A percentile compares a stretch with the other conserved stretches of the same genome.
Evolutionary conservation across 1,140 invertebrate species (phyloP).

Genomic region (Yoshiicerus persimilis): DNA sequence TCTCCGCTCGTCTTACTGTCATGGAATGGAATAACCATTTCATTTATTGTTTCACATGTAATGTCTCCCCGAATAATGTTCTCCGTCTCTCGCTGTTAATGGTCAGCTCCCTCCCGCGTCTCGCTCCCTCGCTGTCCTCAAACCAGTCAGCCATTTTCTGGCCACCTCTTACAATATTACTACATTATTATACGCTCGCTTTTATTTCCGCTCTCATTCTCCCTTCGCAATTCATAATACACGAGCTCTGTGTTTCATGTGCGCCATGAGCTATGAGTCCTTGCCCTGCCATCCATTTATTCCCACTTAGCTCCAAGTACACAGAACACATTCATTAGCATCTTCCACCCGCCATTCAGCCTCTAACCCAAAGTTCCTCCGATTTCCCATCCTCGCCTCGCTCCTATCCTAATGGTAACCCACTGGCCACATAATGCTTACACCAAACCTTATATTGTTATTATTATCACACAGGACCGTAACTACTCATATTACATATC

Average conservation of each 20-base stretch:
- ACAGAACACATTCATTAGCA: not conserved
- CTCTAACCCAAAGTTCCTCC: not conserved
- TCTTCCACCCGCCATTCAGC: not conserved
- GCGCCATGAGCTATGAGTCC: not conserved
- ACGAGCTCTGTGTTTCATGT: not conserved
- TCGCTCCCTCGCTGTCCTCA: not conserved
- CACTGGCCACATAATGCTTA: not conserved
- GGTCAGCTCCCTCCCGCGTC: not conserved
- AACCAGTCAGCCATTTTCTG: not conserved
- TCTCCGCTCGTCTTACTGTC: not conserved
- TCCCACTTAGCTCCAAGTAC: not conserved
- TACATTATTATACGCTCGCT: not conserved
- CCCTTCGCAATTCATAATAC: not conserved
- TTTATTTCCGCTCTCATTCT: not conserved
- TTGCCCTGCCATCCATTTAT: not conserved
- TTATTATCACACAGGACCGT: too few species aligned
- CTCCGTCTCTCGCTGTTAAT: not conserved
- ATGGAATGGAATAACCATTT: too few species aligned
- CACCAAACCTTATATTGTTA: too few species aligned
- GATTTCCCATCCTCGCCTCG: not conserved
- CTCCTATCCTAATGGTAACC: not conserved
- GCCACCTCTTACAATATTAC: too few species aligned
- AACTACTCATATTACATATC: too few species aligned
- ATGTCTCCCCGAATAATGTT: not conserved
- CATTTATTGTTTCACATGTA: slow-evolving; percentile 1